Base-by-base conservation (phyloP, 2,113 vertebrate genomes). In the Rhinogobius similis region DNA sequence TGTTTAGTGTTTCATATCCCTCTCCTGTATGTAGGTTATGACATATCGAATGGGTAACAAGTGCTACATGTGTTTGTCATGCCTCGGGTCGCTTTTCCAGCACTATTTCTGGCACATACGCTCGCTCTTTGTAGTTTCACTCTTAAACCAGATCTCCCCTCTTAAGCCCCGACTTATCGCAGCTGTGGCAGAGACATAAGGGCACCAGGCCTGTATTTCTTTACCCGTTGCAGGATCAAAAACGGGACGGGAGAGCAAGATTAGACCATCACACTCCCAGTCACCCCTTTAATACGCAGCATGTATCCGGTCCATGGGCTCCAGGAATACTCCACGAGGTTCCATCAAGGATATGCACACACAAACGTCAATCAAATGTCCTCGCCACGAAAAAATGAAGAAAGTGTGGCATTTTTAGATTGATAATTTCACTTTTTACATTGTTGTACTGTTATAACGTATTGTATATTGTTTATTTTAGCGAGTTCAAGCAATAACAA, bases 101-200 rank as follows among this genome's bases (percentile, higher is more conserved):
- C 59, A 62, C 84, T 90, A 88, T 89, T 90, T 90, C 23, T 39
- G 82, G 70, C 77, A 59, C 77, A 27, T 27, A 56, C 24, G 78
- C 50, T 24, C 21, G 14, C 74, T 71, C 81, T 90, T 86, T 88
- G 84, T 87, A 86, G 88, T 84, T 78, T 86, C 85, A 87, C 78
- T 88, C 82, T 77, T 59, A 43, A 16, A 82, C 74, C 71, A 67
- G 87, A 88, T 88, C 89, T 87, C 83, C 72, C 73, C 70, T 79
- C 76, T 83, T 91, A 91, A 91, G 87, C 88, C 82, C 52, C 12
- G 90, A 83, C 86, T 92, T 91, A 82, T 76, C 59, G 38, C 87
- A 91, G 86, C 88, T 91, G 91, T 89, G 81, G 86, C 74, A 66
- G 86, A 92, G 92, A 94, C 92, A 86, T 73, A 1, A 74, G 90